phyloP scores from a whole-genome alignment of 2,797 vertebrate genomes.

The Coregonus suidteri region DNA sequence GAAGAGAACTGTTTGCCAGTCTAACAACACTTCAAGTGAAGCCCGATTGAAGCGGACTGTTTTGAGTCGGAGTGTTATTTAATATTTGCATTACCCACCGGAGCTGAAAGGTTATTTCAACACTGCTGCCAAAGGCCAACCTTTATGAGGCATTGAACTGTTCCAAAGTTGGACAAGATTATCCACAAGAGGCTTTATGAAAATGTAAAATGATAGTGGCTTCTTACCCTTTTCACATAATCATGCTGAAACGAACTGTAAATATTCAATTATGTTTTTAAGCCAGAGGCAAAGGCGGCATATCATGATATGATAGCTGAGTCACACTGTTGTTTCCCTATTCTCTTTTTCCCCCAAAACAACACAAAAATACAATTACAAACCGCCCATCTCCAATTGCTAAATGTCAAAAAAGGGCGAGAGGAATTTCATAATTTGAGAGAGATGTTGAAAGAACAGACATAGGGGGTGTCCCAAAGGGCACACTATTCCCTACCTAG shows the following conservation, averaged over 20 bases:
- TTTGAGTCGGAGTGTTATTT: slow-evolving; percentile 5
- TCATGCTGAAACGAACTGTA: not conserved
- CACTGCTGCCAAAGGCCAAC: slow-evolving; percentile 30
- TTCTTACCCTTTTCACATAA: not conserved
- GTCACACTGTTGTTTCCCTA: slow-evolving; percentile 39
- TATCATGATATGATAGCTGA: slow-evolving; percentile 26
- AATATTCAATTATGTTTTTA: slow-evolving; percentile 33
- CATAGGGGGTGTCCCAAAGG: slow-evolving; percentile 3
- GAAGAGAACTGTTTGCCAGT: not conserved
- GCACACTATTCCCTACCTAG: no score
- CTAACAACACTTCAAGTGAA: slow-evolving; percentile 3
- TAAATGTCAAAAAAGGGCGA: slow-evolving; percentile 19
- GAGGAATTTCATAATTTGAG: slow-evolving; percentile 9
- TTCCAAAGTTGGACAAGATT: slow-evolving; percentile 18
- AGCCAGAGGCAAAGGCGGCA: slow-evolving; percentile 31
- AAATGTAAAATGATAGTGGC: not conserved
- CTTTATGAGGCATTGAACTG: slow-evolving; percentile 32
- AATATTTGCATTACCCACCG: slow-evolving; percentile 20
- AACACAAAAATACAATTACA: slow-evolving; percentile 5
- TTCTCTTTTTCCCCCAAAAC: slow-evolving; percentile 8
- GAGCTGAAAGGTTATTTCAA: slow-evolving; percentile 31
- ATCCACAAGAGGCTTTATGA: not conserved
- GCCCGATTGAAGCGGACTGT: not conserved
- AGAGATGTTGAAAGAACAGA: slow-evolving; percentile 9
- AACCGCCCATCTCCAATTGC: slow-evolving; percentile 12